Conservation (phyloP, 2,797 vertebrate species). For the Bovichtus diacanthus region DNA sequence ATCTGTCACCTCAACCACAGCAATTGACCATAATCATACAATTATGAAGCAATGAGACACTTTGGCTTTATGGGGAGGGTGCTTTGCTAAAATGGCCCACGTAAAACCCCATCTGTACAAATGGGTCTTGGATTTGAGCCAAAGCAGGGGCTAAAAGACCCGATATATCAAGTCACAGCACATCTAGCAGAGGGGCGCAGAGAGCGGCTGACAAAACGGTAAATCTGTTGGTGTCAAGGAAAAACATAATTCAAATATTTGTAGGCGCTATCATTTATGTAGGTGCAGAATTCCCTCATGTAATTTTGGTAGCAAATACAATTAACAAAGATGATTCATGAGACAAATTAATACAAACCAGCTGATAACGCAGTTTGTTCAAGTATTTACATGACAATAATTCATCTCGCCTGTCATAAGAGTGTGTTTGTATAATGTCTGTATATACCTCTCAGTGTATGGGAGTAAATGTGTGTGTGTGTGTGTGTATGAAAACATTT, state of each 20-base stretch:
- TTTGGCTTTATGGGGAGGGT: constrained; percentile 77
- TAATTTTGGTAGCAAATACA: constrained; percentile 41
- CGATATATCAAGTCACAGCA: constrained; percentile 69
- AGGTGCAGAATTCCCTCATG: constrained; percentile 37
- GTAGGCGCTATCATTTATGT: constrained; percentile 40
- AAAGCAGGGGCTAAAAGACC: constrained; percentile 68
- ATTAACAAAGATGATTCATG: constrained; percentile 61
- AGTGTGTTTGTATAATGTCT: neutral
- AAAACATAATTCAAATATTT: constrained; percentile 50
- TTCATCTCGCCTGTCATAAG: constrained; percentile 40
- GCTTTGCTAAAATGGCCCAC: constrained; percentile 74
- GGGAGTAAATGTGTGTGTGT: neutral
- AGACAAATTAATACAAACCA: constrained; percentile 43
- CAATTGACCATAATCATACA: constrained; percentile 76
- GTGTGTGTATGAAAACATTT: neutral
- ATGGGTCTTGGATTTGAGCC: constrained; percentile 74
- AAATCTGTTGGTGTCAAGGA: constrained; percentile 52
- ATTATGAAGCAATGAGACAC: constrained; percentile 77
- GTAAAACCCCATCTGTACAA: constrained; percentile 80
- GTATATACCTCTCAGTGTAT: neutral
- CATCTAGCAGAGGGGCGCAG: constrained; percentile 52
- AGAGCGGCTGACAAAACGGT: constrained; percentile 38
- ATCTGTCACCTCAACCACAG: constrained; percentile 67
- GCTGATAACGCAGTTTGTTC: constrained; percentile 46
- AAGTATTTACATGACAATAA: constrained; percentile 45